Conservation (phyloP, 1,140 invertebrate species). For the Copidosoma floridanum region DNA sequence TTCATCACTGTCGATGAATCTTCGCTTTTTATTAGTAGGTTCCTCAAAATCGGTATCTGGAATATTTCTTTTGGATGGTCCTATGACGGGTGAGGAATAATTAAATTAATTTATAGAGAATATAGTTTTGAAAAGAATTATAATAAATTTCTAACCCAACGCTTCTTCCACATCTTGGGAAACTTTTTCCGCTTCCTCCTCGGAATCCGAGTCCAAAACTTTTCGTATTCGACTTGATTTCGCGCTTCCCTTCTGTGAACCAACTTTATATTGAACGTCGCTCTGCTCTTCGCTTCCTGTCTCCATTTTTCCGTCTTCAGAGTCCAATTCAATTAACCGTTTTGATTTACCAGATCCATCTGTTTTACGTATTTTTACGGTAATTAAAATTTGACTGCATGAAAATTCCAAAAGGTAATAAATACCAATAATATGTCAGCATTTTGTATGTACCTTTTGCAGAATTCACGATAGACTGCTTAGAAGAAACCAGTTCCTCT, state of each 20-base stretch:
- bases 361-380: too few species aligned
- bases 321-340: conserved; percentile 16
- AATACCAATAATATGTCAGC: too few species aligned
- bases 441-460: too few species aligned
- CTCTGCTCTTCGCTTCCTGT: background rate
- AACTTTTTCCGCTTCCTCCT: conserved; percentile 25
- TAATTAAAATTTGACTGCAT: too few species aligned
- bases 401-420: too few species aligned
- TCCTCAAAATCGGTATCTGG: conserved; percentile 38
- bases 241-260: conserved; percentile 8
- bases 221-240: conserved; percentile 28
- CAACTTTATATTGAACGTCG: background rate
- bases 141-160: conserved; percentile 9
- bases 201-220: conserved; percentile 32
- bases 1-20: conserved; percentile 47
- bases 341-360: background rate
- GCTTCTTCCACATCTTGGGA: background rate
- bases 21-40: conserved; percentile 43
- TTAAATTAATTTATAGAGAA: background rate
- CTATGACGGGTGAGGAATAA: too few species aligned
- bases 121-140: conserved; percentile 2
- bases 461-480: too few species aligned
- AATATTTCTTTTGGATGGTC: conserved; percentile 37
- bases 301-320: conserved; percentile 18
- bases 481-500: too few species aligned